Evolutionary conservation across 2,888 invertebrate genomes (phyloP).

Genomic region (Blastobasis adustella): DNA sequence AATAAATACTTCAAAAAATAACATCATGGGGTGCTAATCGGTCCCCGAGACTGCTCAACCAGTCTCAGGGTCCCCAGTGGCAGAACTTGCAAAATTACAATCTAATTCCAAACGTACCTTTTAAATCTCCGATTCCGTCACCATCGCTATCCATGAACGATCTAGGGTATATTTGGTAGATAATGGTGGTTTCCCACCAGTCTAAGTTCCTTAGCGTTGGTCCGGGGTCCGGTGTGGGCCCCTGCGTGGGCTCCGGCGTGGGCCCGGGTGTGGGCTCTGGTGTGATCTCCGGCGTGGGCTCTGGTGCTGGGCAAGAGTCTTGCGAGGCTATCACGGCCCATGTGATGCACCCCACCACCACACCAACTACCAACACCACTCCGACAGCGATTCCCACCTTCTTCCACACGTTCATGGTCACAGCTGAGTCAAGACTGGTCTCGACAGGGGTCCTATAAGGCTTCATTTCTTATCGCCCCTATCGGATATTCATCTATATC

Average conservation of each 20-base stretch:
- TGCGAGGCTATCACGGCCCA: slow-evolving; percentile 32
- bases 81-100: no score
- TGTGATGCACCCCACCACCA: slow-evolving; percentile 26
- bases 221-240: slow-evolving; percentile 9
- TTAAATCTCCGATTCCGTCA: slow-evolving; percentile 88
- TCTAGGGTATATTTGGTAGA: slow-evolving; percentile 89
- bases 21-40: no score
- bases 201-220: slow-evolving; percentile 46
- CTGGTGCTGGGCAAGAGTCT: neutral
- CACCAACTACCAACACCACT: slow-evolving; percentile 24
- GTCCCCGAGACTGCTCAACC: no score
- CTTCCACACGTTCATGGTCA: slow-evolving; percentile 9
- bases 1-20: no score
- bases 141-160: slow-evolving; percentile 88
- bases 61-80: no score
- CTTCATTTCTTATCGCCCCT: no score
- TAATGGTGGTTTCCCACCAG: slow-evolving; percentile 86
- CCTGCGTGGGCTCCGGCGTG: slow-evolving; percentile 12
- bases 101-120: slow-evolving; percentile 56
- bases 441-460: no score
- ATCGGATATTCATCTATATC: no score
- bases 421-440: no score
- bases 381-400: slow-evolving; percentile 19
- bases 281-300: slow-evolving; percentile 10
- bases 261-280: slow-evolving; percentile 11